These are phyloP conservation scores for Holocentrus rufus DNA, from an alignment of 2,797 vertebrate genomes.

Conservation along the genomic window DNA sequence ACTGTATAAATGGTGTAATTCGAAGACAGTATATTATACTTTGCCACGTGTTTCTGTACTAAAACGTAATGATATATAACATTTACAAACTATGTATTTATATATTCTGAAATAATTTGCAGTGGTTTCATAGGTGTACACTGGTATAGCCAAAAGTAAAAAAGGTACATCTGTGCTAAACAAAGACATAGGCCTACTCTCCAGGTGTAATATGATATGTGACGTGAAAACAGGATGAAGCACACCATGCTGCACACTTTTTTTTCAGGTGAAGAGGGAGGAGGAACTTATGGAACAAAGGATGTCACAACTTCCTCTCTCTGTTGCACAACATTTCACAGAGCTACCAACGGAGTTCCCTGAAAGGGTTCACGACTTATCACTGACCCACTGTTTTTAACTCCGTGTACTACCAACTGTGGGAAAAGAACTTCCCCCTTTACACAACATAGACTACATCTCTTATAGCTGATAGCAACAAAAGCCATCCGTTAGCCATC, in stretches of 20 bases:
- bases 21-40: neutral
- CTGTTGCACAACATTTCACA: constrained; percentile 62
- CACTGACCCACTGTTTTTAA: constrained; percentile 7
- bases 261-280: constrained; percentile 59
- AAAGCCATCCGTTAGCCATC: neutral
- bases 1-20: neutral
- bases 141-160: neutral
- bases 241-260: neutral
- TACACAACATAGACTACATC: neutral
- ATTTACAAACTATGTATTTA: too few relatives aligned
- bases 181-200: neutral
- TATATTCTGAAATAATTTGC: neutral
- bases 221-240: constrained; percentile 44
- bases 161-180: neutral
- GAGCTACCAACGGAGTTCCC: constrained; percentile 6
- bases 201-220: constrained; percentile 20
- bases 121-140: neutral
- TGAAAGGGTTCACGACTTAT: neutral
- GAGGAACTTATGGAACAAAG: constrained; percentile 61
- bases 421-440: neutral
- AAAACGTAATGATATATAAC: neutral
- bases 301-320: constrained; percentile 58
- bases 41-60: neutral
- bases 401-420: neutral
- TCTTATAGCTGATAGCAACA: constrained; percentile 4